These are phyloP conservation scores for Coluber constrictor DNA, from an alignment of 2,797 vertebrate species.

Conservation along the genomic window DNA sequence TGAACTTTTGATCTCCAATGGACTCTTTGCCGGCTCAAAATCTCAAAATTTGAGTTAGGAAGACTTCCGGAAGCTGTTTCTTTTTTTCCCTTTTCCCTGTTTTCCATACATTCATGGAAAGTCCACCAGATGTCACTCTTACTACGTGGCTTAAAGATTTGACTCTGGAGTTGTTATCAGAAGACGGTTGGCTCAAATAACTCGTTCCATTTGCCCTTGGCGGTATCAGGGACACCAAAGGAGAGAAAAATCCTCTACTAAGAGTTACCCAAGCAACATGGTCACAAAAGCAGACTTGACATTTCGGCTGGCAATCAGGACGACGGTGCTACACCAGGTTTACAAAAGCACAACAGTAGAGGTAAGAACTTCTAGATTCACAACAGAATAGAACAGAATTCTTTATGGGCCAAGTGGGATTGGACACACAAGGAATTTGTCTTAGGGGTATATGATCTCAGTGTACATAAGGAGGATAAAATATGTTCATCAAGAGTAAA, in stretches of 20 bases:
- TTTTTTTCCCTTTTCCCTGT: neutral
- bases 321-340: neutral
- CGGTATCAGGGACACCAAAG: too few species aligned
- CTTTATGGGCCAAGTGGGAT: too few species aligned
- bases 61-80: neutral
- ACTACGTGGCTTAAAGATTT: neutral
- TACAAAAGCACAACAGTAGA: neutral
- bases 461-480: too few species aligned
- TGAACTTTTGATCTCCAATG: neutral
- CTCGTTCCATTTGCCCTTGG: neutral
- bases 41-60: neutral
- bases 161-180: neutral
- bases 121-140: slow-evolving; percentile 5
- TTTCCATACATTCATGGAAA: neutral
- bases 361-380: neutral
- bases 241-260: too few species aligned
- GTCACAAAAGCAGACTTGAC: neutral
- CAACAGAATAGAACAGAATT: too few species aligned
- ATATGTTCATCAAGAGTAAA: too few species aligned
- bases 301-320: neutral
- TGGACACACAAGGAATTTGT: too few species aligned
- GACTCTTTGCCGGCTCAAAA: neutral
- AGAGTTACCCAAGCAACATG: neutral
- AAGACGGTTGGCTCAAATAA: neutral
- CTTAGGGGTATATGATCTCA: too few species aligned